Evolutionary conservation across 2,113 vertebrate species (phyloP).

Genomic region (Gadus macrocephalus): DNA sequence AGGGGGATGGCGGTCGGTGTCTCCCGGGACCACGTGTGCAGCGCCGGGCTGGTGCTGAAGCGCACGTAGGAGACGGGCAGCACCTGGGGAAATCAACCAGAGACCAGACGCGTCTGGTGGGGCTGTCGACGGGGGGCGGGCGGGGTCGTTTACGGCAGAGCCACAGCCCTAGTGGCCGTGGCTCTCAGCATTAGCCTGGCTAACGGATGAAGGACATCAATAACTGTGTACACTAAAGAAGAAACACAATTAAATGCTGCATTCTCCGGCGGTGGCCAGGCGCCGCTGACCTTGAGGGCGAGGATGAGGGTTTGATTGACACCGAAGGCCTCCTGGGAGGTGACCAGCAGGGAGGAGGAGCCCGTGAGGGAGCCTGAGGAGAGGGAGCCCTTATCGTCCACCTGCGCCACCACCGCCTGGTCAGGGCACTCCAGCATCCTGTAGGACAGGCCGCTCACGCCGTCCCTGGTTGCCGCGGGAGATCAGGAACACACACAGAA

Average conservation of each 20-base stretch:
- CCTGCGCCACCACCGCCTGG: conserved; percentile 73
- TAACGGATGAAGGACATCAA: neutral
- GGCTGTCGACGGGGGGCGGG: conserved; percentile 8
- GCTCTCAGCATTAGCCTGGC: neutral
- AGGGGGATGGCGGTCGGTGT: conserved; percentile 77
- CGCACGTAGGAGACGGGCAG: conserved; percentile 88
- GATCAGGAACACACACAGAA: too few relatives aligned
- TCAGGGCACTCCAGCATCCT: conserved; percentile 77
- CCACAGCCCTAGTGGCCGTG: neutral
- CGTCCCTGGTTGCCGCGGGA: conserved; percentile 70
- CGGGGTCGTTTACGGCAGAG: neutral
- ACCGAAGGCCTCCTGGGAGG: conserved; percentile 80
- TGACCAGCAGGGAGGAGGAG: conserved; percentile 79
- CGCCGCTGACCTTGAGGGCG: conserved; percentile 68
- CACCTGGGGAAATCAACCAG: conserved; percentile 71
- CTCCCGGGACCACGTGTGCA: conserved; percentile 72
- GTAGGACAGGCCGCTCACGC: conserved; percentile 77
- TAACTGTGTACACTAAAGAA: neutral
- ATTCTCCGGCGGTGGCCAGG: neutral
- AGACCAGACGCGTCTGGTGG: neutral
- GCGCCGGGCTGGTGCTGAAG: conserved; percentile 78
- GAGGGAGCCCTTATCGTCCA: conserved; percentile 83
- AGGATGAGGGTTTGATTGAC: conserved; percentile 76
- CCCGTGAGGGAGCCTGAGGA: conserved; percentile 79
- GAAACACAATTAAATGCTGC: conserved; percentile 5